Percentiles rank a stretch among this genome's conserved stretches.
phyloP scores from a whole-genome alignment of 2,113 vertebrate species.

The Trogon surrucura region DNA sequence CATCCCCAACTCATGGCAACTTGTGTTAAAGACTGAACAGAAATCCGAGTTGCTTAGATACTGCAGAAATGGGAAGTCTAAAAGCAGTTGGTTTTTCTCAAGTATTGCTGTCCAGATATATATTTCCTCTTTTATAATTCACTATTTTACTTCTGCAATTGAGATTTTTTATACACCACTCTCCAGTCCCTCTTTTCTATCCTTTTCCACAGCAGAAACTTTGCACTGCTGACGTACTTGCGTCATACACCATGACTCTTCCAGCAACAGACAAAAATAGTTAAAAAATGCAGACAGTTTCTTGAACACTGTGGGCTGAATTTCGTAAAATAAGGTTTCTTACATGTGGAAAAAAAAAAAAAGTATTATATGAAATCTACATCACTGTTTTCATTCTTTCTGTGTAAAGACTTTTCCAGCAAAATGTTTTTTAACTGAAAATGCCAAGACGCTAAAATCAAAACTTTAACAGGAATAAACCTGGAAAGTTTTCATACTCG shows the following conservation, averaged over 20 bases:
- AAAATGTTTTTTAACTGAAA: conserved; percentile 3
- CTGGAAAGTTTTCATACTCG: conserved; percentile 24
- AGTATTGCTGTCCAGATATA: neutral
- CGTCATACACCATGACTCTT: neutral
- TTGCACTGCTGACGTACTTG: neutral
- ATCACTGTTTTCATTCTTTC: conserved; percentile 38
- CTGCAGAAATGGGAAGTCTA: neutral
- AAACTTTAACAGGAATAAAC: conserved; percentile 21
- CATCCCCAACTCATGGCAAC: neutral
- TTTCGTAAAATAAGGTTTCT: conserved; percentile 3
- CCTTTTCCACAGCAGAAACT: neutral
- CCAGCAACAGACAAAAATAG: conserved; percentile 29
- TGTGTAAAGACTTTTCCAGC: conserved; percentile 6
- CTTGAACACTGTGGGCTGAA: conserved; percentile 29
- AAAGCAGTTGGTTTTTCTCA: neutral
- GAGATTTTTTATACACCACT: neutral
- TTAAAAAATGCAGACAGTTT: conserved; percentile 57
- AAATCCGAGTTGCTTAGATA: neutral
- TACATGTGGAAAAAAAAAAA: neutral
- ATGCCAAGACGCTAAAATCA: neutral
- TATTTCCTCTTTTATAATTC: neutral
- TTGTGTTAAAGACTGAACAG: neutral
- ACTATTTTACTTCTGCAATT: neutral
- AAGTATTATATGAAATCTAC: conserved; percentile 38
- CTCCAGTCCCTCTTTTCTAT: neutral